These are phyloP conservation scores for Leptura quadrifasciata DNA, from an alignment of 2,888 invertebrate genomes.

Conservation along the genomic window DNA sequence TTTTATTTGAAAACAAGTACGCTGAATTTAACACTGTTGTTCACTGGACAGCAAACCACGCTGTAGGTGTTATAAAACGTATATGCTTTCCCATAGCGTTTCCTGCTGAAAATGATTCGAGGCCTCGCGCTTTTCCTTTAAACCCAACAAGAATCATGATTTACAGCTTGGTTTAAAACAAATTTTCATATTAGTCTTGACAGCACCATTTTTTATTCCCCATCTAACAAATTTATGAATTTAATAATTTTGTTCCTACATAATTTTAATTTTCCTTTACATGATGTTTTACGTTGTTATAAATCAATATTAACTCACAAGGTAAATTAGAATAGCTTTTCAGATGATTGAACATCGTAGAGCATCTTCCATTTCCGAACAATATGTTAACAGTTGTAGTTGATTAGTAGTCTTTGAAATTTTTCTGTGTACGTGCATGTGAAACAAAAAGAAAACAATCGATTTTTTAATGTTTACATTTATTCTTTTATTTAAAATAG, in stretches of 20 bases:
- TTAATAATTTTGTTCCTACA: conserved; percentile 49
- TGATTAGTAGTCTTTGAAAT: too few species aligned
- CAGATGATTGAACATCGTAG: not conserved
- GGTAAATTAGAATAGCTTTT: conserved; percentile 17
- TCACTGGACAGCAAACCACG: conserved; percentile 19
- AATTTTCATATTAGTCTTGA: conserved; percentile 65
- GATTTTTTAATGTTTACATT: too few species aligned
- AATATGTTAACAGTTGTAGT: too few species aligned
- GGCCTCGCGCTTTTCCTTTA: not conserved
- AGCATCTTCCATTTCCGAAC: too few species aligned
- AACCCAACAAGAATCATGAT: conserved; percentile 60
- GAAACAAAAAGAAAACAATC: too few species aligned
- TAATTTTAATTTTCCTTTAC: conserved; percentile 49
- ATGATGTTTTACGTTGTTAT: conserved; percentile 21
- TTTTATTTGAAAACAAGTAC: not conserved
- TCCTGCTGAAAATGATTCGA: conserved; percentile 24
- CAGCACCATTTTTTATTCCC: conserved; percentile 62
- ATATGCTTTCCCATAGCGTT: not conserved
- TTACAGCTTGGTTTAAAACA: conserved; percentile 65
- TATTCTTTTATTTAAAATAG: too few species aligned
- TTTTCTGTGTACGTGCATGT: too few species aligned
- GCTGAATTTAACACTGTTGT: conserved; percentile 15
- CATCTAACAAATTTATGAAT: conserved; percentile 51
- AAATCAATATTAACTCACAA: conserved; percentile 13
- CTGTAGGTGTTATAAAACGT: conserved; percentile 22